phyloP scores from a whole-genome alignment of 2,113 vertebrate species.

The Salminus brasiliensis region DNA sequence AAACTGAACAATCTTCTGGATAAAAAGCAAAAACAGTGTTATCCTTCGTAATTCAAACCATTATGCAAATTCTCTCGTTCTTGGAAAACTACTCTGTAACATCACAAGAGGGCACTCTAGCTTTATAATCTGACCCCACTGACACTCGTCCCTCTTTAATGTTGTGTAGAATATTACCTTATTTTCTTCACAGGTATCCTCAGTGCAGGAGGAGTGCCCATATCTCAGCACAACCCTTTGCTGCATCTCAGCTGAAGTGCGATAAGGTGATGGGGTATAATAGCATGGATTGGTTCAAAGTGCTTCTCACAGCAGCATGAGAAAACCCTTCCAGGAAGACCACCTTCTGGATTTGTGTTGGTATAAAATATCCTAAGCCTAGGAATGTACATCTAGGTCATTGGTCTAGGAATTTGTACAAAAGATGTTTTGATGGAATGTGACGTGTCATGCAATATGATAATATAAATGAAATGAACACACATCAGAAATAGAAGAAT shows the following conservation, averaged over 20 bases:
- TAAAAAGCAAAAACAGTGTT: not conserved
- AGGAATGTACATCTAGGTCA: no score
- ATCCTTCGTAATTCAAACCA: not conserved
- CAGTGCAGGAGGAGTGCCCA: not conserved
- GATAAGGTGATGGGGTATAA: not conserved
- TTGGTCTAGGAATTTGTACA: no score
- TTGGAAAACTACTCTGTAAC: not conserved
- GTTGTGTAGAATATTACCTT: not conserved
- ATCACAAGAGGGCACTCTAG: constrained; percentile 37
- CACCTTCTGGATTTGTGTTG: no score
- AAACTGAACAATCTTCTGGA: no score
- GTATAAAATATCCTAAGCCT: no score
- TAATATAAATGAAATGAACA: no score
- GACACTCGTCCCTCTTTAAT: not conserved
- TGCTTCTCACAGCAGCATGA: not conserved
- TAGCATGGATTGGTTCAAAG: constrained; percentile 2
- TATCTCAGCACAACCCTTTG: not conserved
- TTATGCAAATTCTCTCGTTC: not conserved
- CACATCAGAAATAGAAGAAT: no score
- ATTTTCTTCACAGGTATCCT: not conserved
- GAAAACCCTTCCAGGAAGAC: no score
- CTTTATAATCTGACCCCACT: not conserved
- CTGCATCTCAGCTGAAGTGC: not conserved
- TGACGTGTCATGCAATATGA: no score
- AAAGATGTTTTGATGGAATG: no score